Evolutionary conservation across 2,113 vertebrate genomes (phyloP).

Genomic region (Dasyprocta punctata): DNA sequence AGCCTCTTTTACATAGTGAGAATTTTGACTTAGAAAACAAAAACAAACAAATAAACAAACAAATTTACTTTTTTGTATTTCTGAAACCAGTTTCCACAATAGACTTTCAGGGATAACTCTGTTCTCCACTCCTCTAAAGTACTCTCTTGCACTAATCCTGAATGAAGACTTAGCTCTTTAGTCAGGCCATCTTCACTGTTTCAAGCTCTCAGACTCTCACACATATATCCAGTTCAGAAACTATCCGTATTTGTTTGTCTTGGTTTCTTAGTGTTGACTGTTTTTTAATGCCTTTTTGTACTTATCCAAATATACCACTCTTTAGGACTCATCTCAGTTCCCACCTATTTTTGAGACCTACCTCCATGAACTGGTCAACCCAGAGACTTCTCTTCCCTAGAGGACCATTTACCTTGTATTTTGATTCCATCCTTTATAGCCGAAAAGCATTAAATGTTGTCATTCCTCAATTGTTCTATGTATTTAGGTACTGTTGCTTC

Average conservation of each 20-base stretch:
- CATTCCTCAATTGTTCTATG: constrained; percentile 12
- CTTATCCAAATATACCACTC: not conserved
- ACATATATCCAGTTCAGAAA: not conserved
- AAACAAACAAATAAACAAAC: not conserved
- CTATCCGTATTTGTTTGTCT: not conserved
- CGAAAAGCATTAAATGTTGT: not conserved
- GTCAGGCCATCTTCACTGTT: not conserved
- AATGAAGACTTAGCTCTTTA: not conserved
- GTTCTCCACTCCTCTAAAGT: not conserved
- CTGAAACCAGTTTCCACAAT: not conserved
- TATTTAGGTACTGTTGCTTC: not conserved
- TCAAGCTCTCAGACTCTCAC: not conserved
- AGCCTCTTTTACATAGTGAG: not conserved
- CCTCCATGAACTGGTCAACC: not conserved
- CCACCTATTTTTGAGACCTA: not conserved
- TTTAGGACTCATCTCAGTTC: not conserved
- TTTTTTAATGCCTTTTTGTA: not conserved
- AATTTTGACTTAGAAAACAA: not conserved
- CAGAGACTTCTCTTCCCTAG: not conserved
- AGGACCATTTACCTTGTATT: not conserved
- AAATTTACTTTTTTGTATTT: not conserved
- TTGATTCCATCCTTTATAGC: not conserved
- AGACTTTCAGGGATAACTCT: not conserved
- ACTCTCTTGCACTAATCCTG: not conserved
- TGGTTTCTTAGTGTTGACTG: not conserved